These are phyloP conservation scores for Malaclemys terrapin DNA, from an alignment of 2,113 vertebrate genomes.

Conservation along the genomic window DNA sequence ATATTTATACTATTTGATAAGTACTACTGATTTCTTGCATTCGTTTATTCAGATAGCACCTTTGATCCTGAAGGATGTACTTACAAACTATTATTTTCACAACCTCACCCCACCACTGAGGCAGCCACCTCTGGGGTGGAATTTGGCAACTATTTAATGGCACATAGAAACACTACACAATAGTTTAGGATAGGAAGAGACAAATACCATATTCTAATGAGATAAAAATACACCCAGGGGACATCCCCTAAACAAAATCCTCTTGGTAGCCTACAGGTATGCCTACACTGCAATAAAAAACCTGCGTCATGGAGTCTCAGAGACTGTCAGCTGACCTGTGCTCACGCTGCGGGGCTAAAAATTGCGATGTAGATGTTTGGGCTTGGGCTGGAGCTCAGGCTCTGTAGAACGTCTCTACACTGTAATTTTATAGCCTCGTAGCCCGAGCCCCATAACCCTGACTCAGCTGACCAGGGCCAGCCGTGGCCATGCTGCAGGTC, in stretches of 20 bases:
- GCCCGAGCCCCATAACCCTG: too few species aligned
- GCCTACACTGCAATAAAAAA: neutral
- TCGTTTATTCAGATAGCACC: constrained; percentile 66
- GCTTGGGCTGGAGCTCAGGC: neutral
- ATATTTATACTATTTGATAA: constrained; percentile 58
- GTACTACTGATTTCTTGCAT: constrained; percentile 73
- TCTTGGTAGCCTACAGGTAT: neutral
- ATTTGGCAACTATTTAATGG: constrained; percentile 58
- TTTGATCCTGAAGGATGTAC: constrained; percentile 65
- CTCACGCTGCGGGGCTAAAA: neutral
- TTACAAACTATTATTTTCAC: constrained; percentile 63
- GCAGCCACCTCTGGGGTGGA: constrained; percentile 30
- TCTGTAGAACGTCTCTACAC: neutral
- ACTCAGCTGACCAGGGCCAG: too few species aligned
- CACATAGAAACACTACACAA: constrained; percentile 66
- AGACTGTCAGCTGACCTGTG: neutral
- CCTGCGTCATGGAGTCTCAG: neutral
- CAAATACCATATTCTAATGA: constrained; percentile 46
- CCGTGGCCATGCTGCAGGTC: too few species aligned
- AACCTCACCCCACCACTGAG: constrained; percentile 39
- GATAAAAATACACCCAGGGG: neutral
- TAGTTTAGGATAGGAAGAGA: constrained; percentile 67
- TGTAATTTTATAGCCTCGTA: too few species aligned
- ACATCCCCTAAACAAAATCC: neutral
- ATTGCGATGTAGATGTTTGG: neutral